Evolutionary conservation across 2,888 invertebrate genomes (phyloP), one percentile per base, ranked within the genome.

Genomic region (Orthonychiurus folsomi): DNA sequence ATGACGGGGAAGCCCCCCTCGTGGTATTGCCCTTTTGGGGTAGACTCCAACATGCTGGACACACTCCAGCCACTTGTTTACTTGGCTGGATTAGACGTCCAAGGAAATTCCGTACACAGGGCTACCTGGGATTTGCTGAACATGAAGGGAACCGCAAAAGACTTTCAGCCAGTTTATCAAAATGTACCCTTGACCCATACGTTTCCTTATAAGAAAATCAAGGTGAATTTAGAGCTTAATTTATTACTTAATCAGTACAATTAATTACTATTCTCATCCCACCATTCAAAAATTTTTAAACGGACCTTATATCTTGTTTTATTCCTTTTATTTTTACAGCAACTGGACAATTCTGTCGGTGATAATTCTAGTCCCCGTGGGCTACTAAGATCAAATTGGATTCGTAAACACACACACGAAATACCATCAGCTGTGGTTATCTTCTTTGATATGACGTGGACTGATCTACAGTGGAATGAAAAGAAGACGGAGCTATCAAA

Each of bases 391-490:
- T 85, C 87, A 53, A 90, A 91, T 75, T 99, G 97, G 97, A 88
- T 96, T 81, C 83, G 85, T 59, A 99, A 99, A 78, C 93, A 96
- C 75, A 81, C 93, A 48, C 85, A 87, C 70, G 83, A 88, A 63
- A 83, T 97, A 68, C 97, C 99, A 9, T 87, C 96, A 1, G 88
- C 97, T 1, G 87, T 93, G 26, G 93, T 95, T 1, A 84, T 95
- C 66, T 99, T 97, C 78, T 92, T 91, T 77, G 96, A 99, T 75
- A 84, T 97, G 76, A 96, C 97, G 78, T 99, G 97, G 97, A 91
- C 92, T 76, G 95, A 96, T 78, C 81, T 84, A 0, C 84, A 86
- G 68, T 97, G 96, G 95, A 88, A 88, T 72, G 96, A 96, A 72
- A 94, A 91, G 76, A 91, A 92, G 75, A 86, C 90, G 73, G 95